phyloP scores from a whole-genome alignment of 2,888 invertebrate genomes.

The Papilio elwesi region DNA sequence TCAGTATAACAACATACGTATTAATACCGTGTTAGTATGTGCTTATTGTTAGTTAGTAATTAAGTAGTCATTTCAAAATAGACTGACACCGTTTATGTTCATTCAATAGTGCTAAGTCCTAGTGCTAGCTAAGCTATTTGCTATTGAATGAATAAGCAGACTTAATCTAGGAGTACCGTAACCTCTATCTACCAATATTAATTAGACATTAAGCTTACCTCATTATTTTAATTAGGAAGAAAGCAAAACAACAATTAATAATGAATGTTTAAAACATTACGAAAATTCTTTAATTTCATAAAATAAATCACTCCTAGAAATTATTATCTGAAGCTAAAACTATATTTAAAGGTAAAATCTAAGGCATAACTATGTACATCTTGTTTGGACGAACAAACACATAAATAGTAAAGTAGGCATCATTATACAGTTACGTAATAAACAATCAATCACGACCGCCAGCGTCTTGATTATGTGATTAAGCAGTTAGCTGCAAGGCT shows the following conservation, averaged over 20 bases:
- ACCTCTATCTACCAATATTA: no score
- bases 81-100: no score
- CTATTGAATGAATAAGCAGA: not conserved
- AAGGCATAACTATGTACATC: not conserved
- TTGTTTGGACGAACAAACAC: conserved; percentile 28
- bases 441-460: conserved; percentile 55
- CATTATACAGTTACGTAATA: conserved; percentile 52
- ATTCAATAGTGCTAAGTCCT: not conserved
- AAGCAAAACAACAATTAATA: no score
- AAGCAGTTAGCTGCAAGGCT: conserved; percentile 60
- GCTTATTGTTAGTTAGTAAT: not conserved
- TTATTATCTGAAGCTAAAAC: not conserved
- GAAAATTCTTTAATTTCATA: no score
- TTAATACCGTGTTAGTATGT: not conserved
- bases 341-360: not conserved
- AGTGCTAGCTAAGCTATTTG: no score
- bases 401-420: conserved; percentile 51
- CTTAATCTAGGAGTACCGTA: no score
- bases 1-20: not conserved
- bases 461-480: conserved; percentile 73
- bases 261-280: no score
- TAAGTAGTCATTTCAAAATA: not conserved
- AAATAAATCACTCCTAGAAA: no score
- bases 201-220: no score
- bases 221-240: no score